phyloP scores from a whole-genome alignment of 2,888 invertebrate genomes.

The Yponomeuta malinellus region DNA sequence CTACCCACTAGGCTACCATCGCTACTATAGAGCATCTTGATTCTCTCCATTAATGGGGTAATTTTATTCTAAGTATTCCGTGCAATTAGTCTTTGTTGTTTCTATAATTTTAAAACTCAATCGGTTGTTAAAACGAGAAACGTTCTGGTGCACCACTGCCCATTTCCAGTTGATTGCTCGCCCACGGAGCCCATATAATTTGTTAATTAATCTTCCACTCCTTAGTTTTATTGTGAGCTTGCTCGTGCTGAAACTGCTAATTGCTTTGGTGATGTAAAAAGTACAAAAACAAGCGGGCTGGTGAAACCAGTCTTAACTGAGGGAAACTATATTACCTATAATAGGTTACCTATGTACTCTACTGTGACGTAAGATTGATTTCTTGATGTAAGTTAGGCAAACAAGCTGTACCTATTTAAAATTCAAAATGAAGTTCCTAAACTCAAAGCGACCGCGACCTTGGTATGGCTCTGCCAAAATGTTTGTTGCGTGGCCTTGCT shows the following conservation, averaged over 20 bases:
- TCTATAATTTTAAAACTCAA: neutral
- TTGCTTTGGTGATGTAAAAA: constrained; percentile 11
- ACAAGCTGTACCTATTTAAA: neutral
- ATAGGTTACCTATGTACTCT: no score
- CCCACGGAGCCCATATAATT: constrained; percentile 24
- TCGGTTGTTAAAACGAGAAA: neutral
- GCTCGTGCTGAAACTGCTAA: constrained; percentile 8
- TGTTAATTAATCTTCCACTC: constrained; percentile 35
- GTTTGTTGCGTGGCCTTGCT: constrained; percentile 56
- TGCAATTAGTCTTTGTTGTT: neutral
- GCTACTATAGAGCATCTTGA: no score
- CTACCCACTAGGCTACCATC: no score
- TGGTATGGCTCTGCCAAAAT: constrained; percentile 51
- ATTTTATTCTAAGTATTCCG: no score
- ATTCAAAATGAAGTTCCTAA: neutral
- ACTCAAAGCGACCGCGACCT: constrained; percentile 35
- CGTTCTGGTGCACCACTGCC: constrained; percentile 23
- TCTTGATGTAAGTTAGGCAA: neutral
- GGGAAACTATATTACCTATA: neutral
- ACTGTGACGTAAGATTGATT: no score
- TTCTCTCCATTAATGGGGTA: no score
- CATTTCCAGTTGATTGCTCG: constrained; percentile 37
- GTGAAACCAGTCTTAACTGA: neutral
- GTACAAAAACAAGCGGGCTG: neutral
- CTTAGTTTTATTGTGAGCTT: constrained; percentile 24